Evolutionary conservation across 2,888 invertebrate genomes (phyloP).

Genomic region (Drosophila picticornis): DNA sequence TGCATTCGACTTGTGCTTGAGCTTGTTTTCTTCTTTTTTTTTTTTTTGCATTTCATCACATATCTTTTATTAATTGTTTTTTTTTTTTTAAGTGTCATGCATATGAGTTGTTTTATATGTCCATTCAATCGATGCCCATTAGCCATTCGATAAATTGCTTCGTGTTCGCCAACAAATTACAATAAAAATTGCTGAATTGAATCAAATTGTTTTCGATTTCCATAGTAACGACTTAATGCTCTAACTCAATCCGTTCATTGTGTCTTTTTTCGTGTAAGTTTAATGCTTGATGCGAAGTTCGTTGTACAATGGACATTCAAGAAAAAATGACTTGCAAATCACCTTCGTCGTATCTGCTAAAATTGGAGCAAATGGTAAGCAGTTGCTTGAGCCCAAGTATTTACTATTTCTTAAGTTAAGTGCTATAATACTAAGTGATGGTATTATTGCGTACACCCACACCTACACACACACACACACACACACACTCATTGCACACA

Average conservation of each 20-base stretch:
- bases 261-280: background rate
- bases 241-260: constrained; percentile 20
- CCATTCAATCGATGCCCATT: constrained; percentile 8
- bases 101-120: constrained; percentile 23
- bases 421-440: constrained; percentile 27
- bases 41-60: background rate
- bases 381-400: constrained; percentile 4
- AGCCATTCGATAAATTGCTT: constrained; percentile 22
- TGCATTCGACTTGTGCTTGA: constrained; percentile 5
- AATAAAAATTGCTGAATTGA: constrained; percentile 24
- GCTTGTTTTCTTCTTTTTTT: background rate
- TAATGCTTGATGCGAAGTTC: background rate
- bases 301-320: constrained; percentile 1
- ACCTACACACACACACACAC: background rate
- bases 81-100: constrained; percentile 35
- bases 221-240: constrained; percentile 4
- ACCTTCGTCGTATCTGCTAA: constrained; percentile 73
- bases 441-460: constrained; percentile 19
- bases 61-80: constrained; percentile 7
- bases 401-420: constrained; percentile 7
- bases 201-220: constrained; percentile 7
- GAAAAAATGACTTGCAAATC: constrained; percentile 59
- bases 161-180: constrained; percentile 17
- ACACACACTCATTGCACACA: no score
- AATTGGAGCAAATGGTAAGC: constrained; percentile 83